Conservation (phyloP, 35 echinoderm and acorn worm genomes). For the Lytechinus pictus region DNA sequence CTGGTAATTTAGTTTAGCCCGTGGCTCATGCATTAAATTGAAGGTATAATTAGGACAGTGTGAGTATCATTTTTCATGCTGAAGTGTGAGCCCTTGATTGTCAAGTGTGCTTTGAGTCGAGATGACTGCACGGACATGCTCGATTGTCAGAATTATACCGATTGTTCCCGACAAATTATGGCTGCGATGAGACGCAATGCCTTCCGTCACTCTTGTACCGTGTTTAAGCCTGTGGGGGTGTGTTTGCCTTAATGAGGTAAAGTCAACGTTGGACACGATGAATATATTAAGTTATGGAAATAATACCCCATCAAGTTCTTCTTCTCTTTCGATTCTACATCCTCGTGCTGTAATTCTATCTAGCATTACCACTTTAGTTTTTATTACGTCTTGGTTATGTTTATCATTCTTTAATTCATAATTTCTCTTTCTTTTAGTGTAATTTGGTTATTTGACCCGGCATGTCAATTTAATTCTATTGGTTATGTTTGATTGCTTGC, state of each 20-base stretch:
- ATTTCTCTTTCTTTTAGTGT: background rate
- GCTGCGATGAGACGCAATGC: background rate
- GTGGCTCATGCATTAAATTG: background rate
- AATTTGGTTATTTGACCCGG: background rate
- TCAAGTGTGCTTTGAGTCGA: background rate
- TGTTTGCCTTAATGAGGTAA: background rate
- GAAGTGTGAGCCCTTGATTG: background rate
- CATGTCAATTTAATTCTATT: background rate
- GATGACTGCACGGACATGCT: background rate
- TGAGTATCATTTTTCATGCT: constrained; percentile 19
- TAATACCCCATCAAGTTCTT: background rate
- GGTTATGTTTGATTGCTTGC: background rate
- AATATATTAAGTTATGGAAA: background rate
- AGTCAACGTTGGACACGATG: background rate
- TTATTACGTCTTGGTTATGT: background rate
- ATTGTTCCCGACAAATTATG: constrained; percentile 3
- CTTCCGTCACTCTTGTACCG: background rate
- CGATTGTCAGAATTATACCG: constrained; percentile 1
- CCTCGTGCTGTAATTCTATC: background rate
- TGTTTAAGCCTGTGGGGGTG: background rate
- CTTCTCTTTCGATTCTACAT: background rate
- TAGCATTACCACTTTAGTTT: background rate
- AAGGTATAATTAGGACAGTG: background rate
- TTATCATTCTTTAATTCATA: background rate
- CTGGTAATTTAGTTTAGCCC: constrained; percentile 34